Conservation (phyloP, 2,113 vertebrate species). For the Caranx ignobilis region DNA sequence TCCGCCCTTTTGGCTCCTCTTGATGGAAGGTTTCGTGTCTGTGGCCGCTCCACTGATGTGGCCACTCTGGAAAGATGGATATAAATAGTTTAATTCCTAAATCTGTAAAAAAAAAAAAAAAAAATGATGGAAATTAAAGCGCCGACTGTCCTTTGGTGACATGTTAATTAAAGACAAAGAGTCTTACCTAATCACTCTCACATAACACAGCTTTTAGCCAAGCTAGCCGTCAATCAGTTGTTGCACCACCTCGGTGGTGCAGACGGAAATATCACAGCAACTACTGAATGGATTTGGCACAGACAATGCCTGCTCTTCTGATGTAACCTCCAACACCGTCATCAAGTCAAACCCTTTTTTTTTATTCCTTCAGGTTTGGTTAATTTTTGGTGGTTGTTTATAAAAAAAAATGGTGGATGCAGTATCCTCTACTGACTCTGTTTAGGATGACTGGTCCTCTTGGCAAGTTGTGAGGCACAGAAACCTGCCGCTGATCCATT, state of each 20-base stretch:
- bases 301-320: too few species aligned
- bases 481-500: constrained; percentile 38
- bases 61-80: constrained; percentile 71
- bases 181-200: background rate
- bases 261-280: too few species aligned
- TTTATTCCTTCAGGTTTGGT: background rate
- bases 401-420: background rate
- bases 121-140: background rate
- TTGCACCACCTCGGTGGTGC: background rate
- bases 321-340: background rate
- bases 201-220: background rate
- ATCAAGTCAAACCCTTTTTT: background rate
- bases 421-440: background rate
- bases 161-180: background rate
- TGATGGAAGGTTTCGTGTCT: constrained; percentile 83
- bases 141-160: background rate
- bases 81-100: background rate
- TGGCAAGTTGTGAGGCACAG: background rate
- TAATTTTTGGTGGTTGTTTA: background rate
- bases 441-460: background rate
- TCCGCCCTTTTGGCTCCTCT: constrained; percentile 84
- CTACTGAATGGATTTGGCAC: too few species aligned
- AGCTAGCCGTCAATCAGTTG: background rate
- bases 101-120: background rate
- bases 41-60: constrained; percentile 66